Conservation (phyloP, 2,113 vertebrate species). For the Cavia aperea region DNA sequence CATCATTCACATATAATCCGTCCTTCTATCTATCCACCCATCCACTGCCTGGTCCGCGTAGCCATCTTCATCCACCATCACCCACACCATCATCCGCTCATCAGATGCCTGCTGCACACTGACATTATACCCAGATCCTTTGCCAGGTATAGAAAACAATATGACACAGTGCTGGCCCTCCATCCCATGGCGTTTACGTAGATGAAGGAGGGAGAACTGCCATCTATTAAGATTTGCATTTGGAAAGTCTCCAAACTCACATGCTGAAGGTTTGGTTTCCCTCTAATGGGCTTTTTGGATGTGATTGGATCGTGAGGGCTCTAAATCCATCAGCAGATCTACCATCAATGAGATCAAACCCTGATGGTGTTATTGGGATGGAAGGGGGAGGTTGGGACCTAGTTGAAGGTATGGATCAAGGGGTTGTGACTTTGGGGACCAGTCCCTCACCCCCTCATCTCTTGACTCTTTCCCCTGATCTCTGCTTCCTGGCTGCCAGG, state of each 20-base stretch:
- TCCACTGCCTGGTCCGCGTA: no score
- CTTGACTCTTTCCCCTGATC: not conserved
- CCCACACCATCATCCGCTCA: not conserved
- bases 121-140: not conserved
- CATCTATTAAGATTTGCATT: not conserved
- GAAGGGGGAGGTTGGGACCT: not conserved
- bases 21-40: not conserved
- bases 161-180: not conserved
- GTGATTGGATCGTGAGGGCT: no score
- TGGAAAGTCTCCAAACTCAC: not conserved
- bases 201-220: not conserved
- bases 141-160: not conserved
- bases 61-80: not conserved
- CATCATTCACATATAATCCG: not conserved
- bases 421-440: not conserved
- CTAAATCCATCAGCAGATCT: no score
- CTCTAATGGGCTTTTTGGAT: no score
- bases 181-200: not conserved
- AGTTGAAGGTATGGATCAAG: not conserved
- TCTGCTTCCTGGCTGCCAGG: not conserved
- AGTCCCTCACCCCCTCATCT: not conserved
- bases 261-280: not conserved
- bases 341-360: no score
- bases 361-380: not conserved
- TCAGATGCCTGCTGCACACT: not conserved